These are phyloP conservation scores for Sycophila sp. DNA, from an alignment of 1,140 invertebrate genomes.

Conservation along the genomic window DNA sequence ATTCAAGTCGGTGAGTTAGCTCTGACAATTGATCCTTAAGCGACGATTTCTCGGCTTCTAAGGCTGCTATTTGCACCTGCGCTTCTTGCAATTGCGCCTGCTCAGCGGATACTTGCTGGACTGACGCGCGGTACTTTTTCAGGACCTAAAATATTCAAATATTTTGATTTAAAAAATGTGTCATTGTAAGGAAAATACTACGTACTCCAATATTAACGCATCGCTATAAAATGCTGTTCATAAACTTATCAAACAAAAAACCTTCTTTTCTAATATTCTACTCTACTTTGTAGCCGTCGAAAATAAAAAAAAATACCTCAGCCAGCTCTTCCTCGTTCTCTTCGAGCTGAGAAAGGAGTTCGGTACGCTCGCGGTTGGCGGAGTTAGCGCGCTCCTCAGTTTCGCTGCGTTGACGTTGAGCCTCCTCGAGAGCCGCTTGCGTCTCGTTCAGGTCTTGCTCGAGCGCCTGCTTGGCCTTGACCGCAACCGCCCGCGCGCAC, in stretches of 20 bases:
- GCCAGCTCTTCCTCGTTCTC: slow-evolving; percentile 92
- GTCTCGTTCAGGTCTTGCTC: slow-evolving; percentile 84
- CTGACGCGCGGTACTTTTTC: slow-evolving; percentile 91
- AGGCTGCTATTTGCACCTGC: slow-evolving; percentile 79
- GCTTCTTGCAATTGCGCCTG: slow-evolving; percentile 85
- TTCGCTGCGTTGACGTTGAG: slow-evolving; percentile 76
- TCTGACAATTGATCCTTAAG: slow-evolving; percentile 83
- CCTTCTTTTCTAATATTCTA: too few relatives aligned
- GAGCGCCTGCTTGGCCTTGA: slow-evolving; percentile 83
- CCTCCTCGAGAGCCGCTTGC: slow-evolving; percentile 83
- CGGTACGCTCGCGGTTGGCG: slow-evolving; percentile 80
- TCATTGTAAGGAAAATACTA: too few relatives aligned
- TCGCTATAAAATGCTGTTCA: neutral
- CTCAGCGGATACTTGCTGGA: slow-evolving; percentile 86
- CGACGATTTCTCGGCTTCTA: slow-evolving; percentile 80
- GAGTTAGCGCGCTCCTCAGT: slow-evolving; percentile 82
- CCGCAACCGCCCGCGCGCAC: slow-evolving; percentile 81
- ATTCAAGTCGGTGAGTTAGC: slow-evolving; percentile 78
- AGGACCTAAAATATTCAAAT: slow-evolving; percentile 69
- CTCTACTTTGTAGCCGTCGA: too few relatives aligned
- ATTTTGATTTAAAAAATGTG: too few relatives aligned
- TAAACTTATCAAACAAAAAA: too few relatives aligned
- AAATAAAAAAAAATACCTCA: slow-evolving; percentile 70
- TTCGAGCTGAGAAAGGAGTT: slow-evolving; percentile 85
- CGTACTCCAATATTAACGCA: too few relatives aligned